These are phyloP conservation scores for Thalassarche chlororhynchos DNA, from an alignment of 2,113 vertebrate species.

Conservation along the genomic window DNA sequence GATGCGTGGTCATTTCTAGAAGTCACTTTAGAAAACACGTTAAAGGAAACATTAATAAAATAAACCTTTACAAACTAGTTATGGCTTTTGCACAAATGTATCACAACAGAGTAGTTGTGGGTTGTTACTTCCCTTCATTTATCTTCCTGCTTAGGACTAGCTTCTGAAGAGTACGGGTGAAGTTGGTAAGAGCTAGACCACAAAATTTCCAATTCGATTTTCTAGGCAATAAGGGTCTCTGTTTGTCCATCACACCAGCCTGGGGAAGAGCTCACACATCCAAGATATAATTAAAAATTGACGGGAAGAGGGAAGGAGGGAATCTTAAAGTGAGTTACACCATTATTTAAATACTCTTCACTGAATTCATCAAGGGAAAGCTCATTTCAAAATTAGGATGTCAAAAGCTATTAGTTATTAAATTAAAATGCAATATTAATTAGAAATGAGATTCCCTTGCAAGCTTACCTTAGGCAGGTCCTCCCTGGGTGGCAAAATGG, in stretches of 20 bases:
- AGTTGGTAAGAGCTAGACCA: neutral
- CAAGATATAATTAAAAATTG: neutral
- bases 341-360: conserved; percentile 41
- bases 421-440: conserved; percentile 52
- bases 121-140: neutral
- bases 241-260: neutral
- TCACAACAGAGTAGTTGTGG: neutral
- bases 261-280: neutral
- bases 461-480: neutral
- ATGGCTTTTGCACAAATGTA: neutral
- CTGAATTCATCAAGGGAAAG: conserved; percentile 34
- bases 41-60: neutral
- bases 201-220: neutral
- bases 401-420: conserved; percentile 33
- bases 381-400: conserved; percentile 32
- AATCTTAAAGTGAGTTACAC: neutral
- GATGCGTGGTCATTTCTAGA: neutral
- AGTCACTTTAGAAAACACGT: neutral
- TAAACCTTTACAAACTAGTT: neutral
- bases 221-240: neutral
- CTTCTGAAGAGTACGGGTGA: neutral
- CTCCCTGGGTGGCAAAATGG: neutral
- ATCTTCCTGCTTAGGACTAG: neutral
- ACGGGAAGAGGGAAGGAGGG: neutral
- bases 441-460: conserved; percentile 40